Evolutionary conservation across 2,113 vertebrate species (phyloP).

Genomic region (Hepsetus odoe): DNA sequence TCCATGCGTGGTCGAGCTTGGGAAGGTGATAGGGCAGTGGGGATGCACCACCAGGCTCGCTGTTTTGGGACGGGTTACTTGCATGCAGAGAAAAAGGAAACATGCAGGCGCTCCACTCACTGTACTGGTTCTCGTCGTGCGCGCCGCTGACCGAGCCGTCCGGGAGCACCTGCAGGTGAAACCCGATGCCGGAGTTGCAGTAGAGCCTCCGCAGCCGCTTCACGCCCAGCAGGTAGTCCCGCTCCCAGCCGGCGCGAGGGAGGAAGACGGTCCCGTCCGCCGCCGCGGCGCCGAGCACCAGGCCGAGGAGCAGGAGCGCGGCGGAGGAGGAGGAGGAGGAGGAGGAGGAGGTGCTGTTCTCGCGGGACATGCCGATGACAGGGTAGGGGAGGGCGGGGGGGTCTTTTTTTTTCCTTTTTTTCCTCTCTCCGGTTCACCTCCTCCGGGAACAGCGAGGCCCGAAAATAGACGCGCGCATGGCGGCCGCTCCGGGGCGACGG

Average conservation of each 20-base stretch:
- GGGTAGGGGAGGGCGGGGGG: constrained; percentile 70
- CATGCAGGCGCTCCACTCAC: constrained; percentile 82
- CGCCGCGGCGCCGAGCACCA: constrained; percentile 80
- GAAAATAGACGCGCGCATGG: constrained; percentile 82
- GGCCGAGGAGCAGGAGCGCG: constrained; percentile 81
- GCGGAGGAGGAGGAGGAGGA: constrained; percentile 5
- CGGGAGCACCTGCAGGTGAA: constrained; percentile 93
- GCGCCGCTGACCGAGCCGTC: constrained; percentile 90
- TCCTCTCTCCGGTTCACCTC: constrained; percentile 93
- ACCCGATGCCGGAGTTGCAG: constrained; percentile 99
- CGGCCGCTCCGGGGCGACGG: constrained; percentile 80
- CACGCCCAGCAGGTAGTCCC: constrained; percentile 95
- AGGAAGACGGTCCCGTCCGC: constrained; percentile 51
- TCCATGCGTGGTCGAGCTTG: constrained; percentile 69
- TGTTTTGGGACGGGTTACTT: constrained; percentile 64
- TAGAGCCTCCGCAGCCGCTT: constrained; percentile 94
- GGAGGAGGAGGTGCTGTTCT: constrained; percentile 67
- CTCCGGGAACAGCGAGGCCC: constrained; percentile 69
- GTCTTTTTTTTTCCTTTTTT: constrained; percentile 88
- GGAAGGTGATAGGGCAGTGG: constrained; percentile 61
- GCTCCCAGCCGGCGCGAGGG: constrained; percentile 90
- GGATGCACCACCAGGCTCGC: constrained; percentile 60
- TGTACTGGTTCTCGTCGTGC: constrained; percentile 95
- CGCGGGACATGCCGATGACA: constrained; percentile 93
- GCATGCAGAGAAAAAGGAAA: constrained; percentile 61